Evolutionary conservation across 2,113 vertebrate genomes (phyloP).

Genomic region (Plectropomus leopardus): DNA sequence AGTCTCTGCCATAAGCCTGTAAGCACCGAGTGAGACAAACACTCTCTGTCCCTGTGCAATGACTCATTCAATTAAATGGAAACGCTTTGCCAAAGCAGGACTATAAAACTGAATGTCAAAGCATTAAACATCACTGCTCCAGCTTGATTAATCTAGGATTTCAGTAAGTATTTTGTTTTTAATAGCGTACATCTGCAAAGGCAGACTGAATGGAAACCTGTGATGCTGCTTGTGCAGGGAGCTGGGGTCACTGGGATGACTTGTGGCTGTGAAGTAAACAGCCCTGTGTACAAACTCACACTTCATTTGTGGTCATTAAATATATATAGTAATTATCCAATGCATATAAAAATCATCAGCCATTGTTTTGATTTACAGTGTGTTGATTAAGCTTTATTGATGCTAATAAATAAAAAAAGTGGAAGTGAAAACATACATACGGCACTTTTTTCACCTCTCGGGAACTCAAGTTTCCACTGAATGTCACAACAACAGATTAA

Average conservation of each 20-base stretch:
- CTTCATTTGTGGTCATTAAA: not conserved
- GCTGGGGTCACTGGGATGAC: not conserved
- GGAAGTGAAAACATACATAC: not conserved
- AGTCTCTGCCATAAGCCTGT: constrained; percentile 96
- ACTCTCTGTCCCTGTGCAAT: constrained; percentile 26
- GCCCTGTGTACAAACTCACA: not conserved
- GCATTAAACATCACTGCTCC: constrained; percentile 27
- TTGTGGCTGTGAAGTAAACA: constrained; percentile 17
- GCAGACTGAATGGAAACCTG: constrained; percentile 26
- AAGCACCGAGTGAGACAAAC: constrained; percentile 31
- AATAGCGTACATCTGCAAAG: constrained; percentile 40
- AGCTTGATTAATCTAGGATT: constrained; percentile 15
- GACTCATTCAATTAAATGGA: constrained; percentile 15
- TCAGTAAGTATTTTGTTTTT: constrained; percentile 19
- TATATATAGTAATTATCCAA: not conserved
- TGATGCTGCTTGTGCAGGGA: not conserved
- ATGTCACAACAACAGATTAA: not conserved
- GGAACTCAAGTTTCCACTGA: not conserved
- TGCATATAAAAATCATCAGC: not conserved
- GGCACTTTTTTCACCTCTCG: not conserved
- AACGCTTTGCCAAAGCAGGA: constrained; percentile 17
- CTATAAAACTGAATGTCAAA: constrained; percentile 36
- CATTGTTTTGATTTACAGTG: not conserved
- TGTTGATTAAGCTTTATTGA: not conserved
- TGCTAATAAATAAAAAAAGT: not conserved